A percentile compares a stretch with the other conserved stretches of the same genome.
Evolutionary conservation across 2,113 vertebrate species (phyloP).

Genomic region (Diphyllodes magnificus): DNA sequence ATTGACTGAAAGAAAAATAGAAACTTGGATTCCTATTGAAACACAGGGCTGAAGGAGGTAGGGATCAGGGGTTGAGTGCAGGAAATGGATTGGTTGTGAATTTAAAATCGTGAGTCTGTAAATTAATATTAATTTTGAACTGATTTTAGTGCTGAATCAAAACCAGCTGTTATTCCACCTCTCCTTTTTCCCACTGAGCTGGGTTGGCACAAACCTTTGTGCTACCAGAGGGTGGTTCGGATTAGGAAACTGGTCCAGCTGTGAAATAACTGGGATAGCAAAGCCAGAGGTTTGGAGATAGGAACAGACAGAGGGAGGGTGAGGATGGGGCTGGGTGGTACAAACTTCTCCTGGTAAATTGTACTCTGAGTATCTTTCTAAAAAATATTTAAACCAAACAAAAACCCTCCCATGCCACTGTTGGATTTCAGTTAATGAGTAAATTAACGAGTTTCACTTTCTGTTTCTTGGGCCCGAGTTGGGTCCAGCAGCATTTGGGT

Average conservation of each 20-base stretch:
- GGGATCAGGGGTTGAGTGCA: neutral
- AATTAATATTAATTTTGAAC: neutral
- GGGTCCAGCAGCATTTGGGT: neutral
- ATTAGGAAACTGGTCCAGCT: neutral
- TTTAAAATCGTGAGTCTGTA: neutral
- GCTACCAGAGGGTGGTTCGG: neutral
- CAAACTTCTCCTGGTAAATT: neutral
- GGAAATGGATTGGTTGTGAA: neutral
- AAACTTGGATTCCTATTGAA: neutral
- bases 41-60: neutral
- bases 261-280: neutral
- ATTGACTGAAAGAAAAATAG: neutral
- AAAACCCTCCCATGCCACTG: rapidly evolving
- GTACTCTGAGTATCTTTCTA: neutral
- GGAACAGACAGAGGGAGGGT: neutral
- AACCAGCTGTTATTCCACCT: neutral
- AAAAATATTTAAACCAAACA: neutral
- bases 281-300: neutral
- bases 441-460: neutral
- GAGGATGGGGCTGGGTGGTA: neutral
- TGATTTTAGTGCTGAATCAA: neutral
- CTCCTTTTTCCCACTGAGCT: neutral
- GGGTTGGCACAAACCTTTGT: neutral
- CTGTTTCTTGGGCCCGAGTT: neutral
- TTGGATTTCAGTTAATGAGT: neutral